Percentiles rank a stretch among this genome's conserved stretches.
phyloP scores from a whole-genome alignment of 2,113 vertebrate species.

The Galeopterus variegatus region DNA sequence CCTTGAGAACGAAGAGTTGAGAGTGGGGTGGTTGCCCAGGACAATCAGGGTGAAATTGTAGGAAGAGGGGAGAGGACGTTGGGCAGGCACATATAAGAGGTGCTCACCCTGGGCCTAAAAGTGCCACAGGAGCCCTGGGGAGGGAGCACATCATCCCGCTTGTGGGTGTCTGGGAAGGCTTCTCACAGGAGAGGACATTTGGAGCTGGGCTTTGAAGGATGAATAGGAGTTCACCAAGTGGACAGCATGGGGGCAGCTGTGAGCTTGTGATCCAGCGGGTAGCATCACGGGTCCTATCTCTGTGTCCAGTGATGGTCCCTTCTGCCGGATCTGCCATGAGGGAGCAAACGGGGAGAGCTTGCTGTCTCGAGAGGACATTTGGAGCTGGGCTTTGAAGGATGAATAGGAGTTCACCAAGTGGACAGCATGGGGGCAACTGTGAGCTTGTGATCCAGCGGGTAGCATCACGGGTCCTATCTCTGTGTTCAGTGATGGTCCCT shows the following conservation, averaged over 20 bases:
- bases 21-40: neutral
- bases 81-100: neutral
- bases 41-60: neutral
- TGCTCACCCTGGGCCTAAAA: neutral
- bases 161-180: neutral
- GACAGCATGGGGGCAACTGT: too few species aligned
- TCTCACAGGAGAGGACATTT: neutral
- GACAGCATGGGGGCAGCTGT: neutral
- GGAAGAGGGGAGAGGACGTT: neutral
- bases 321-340: conserved; percentile 98
- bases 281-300: conserved; percentile 47
- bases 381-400: too few species aligned
- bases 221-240: neutral
- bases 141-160: neutral
- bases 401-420: too few species aligned
- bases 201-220: neutral
- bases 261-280: neutral
- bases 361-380: too few species aligned
- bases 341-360: conserved; percentile 93
- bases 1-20: neutral
- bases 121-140: neutral
- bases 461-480: conserved; percentile 47
- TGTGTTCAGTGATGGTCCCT: conserved; percentile 94
- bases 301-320: conserved; percentile 94
- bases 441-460: neutral